phyloP scores from a whole-genome alignment of 1,140 invertebrate genomes.

The Drosophila tropicalis region DNA sequence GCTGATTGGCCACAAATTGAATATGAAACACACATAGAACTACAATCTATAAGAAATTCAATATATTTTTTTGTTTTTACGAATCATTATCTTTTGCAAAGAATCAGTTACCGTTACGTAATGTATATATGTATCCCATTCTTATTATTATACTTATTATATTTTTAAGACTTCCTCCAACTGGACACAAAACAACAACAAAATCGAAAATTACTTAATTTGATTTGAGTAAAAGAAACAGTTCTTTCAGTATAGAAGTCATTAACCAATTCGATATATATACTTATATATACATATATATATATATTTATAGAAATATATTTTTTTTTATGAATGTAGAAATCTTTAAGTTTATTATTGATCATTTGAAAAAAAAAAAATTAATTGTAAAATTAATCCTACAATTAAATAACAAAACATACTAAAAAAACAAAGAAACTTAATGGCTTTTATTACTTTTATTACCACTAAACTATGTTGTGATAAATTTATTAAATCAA shows the following conservation, averaged over 20 bases:
- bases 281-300: background rate
- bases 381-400: constrained; percentile 15
- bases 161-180: background rate
- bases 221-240: background rate
- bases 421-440: background rate
- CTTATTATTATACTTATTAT: background rate
- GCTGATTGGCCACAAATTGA: background rate
- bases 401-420: constrained; percentile 9
- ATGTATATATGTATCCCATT: background rate
- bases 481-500: too few relatives aligned
- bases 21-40: background rate
- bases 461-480: too few relatives aligned
- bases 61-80: background rate
- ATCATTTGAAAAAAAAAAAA: background rate
- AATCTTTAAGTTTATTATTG: constrained; percentile 7
- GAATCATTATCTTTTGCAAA: constrained; percentile 4
- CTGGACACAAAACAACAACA: background rate
- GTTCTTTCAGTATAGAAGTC: background rate
- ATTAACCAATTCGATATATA: background rate
- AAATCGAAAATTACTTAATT: constrained; percentile 6
- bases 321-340: constrained; percentile 5
- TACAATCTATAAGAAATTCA: background rate
- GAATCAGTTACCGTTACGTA: background rate
- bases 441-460: background rate
- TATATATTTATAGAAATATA: background rate